Base-by-base conservation (phyloP, 2,888 invertebrate genomes). In the Steinernema carpocapsae region DNA sequence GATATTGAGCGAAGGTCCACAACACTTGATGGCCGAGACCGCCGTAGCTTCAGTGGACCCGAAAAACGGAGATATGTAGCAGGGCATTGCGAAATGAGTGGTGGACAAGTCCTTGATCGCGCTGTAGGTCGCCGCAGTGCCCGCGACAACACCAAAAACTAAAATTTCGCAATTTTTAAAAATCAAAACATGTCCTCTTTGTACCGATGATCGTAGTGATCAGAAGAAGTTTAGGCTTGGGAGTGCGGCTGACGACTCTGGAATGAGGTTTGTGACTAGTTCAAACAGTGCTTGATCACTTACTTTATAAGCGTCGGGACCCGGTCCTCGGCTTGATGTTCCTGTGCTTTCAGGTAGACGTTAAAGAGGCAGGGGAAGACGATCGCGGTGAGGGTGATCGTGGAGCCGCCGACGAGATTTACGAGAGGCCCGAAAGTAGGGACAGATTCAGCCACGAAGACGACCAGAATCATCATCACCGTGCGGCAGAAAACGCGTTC, bases 41-140 rank as follows among this genome's bases (percentile, higher is more conserved):
- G 56, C 22, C 3, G 56, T 7, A 6, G 14, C 26, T 6, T 22
- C 22, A 4, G 26, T 4, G 14, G 56, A 24, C 26, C 24, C 14
- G 3, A 26, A 22, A 26, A 56, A 56, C 6, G 56, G 56, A 56
- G 26, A 26, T 22, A 56, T 56, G 22, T 56, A 56, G 17, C 56
- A 56, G 26, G 56, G 56, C 56, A 56, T 56, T 14, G 56, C 56
- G 56, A 56, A 56, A 19, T 56, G 56, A 3, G 56, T 56, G 4
- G 56, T 56, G 24, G 56, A 56, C 12, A 56, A 26, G 26, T 56
- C 56, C 26, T 56, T 56, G 56, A 56, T 56, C 56, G 56, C 56
- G 6, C 24, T 26, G 26, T 56, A 56, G 26, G 56, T 56, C 22
- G 56, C 56, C 22, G 56, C 56, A 2, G 56, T 56, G 17, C 56